Percentiles rank a stretch among this genome's conserved stretches.
Conservation (phyloP, 2,888 invertebrate species). For the Lasioglossum marginatum region DNA sequence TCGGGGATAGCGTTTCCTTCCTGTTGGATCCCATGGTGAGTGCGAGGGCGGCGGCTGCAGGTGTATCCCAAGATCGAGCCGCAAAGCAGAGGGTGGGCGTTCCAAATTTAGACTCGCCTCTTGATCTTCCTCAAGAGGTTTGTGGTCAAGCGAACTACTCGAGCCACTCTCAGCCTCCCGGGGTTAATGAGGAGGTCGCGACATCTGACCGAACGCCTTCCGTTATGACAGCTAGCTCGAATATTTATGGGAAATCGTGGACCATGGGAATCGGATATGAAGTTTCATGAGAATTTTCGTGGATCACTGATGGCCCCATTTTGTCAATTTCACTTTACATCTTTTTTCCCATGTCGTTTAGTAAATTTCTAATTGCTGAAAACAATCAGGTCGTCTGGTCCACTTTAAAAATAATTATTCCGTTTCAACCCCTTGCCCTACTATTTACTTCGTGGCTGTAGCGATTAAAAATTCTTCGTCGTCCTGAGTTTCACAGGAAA, state of each 20-base stretch:
- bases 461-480: no score
- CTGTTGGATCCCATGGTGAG: constrained; percentile 69
- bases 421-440: no score
- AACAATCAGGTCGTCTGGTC: no score
- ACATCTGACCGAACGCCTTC: constrained; percentile 80
- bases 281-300: constrained; percentile 35
- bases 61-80: constrained; percentile 76
- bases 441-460: no score
- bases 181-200: constrained; percentile 82
- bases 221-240: constrained; percentile 79
- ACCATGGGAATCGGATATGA: constrained; percentile 76
- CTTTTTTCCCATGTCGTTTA: no score
- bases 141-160: constrained; percentile 79
- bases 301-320: background rate
- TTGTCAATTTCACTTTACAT: no score
- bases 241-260: constrained; percentile 79
- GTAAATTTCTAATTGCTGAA: no score
- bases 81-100: constrained; percentile 75
- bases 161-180: constrained; percentile 58
- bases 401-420: no score
- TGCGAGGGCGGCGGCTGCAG: constrained; percentile 77
- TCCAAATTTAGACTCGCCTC: constrained; percentile 79
- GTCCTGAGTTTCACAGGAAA: no score
- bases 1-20: constrained; percentile 75
- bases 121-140: constrained; percentile 75